Base-by-base conservation (phyloP, 2,888 invertebrate species). In the Sturmia bella region DNA sequence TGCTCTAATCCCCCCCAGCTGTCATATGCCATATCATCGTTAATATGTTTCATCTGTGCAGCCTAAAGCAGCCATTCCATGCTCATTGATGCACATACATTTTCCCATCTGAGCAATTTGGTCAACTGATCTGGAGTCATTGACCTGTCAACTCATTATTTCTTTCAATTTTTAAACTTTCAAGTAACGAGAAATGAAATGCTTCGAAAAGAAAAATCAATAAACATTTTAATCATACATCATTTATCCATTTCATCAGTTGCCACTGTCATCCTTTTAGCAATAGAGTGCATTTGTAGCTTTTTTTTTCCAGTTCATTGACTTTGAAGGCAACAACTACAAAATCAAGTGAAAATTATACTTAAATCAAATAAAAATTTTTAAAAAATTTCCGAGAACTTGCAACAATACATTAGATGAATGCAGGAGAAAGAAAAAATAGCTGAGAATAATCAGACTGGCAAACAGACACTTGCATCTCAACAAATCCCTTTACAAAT, bases 221-320 rank as follows among this genome's bases (percentile, higher is more conserved):
- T 63, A 63, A 64, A 48, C 5, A 17, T 66, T 74, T 48, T 48
- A 48, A 56, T 56, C 56, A 11, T n/a, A 57, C 64, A 64, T 45
- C 61, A 45, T 12, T 45, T 50, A 45, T 15, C 43, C 57, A 27
- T 48, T 66, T 43, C 9, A 63, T 4, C 43, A n/a, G n/a, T n/a
- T n/a, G 45, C 17, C 37, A 56, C 45, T 39, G 15, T 54, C 15
- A 57, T 77, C 41, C 63, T 32, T 48, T 70, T 70, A 63, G 41
- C 63, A 63, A 50, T 56, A 21, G 52, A 79, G 39, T 54, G 52
- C 52, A 73, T 61, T 66, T 68, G 37, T 17, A 50, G 19, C 52
- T 45, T 72, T 78, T 24, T 37, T 78, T 66, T 73, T 73, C 66
- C 39, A 52, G 72, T 78, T 78, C 78, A 78, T 66, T 72, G 78